phyloP scores from a whole-genome alignment of 2,797 vertebrate species.

The Schizopygopsis pylzovi region DNA sequence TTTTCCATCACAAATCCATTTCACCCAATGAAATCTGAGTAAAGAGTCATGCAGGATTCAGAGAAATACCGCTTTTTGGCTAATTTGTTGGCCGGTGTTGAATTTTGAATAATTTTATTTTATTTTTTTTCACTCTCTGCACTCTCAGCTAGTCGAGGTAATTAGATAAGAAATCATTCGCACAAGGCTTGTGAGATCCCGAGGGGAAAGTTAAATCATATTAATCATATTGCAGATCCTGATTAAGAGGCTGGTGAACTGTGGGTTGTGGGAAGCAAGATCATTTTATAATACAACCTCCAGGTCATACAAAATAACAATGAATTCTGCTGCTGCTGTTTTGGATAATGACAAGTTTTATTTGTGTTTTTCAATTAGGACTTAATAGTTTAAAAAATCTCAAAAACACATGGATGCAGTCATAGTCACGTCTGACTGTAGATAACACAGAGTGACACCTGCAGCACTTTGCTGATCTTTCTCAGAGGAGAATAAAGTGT shows the following conservation, averaged over 20 bases:
- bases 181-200: conserved; percentile 48
- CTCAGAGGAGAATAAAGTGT: conserved; percentile 14
- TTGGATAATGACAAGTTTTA: neutral
- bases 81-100: neutral
- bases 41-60: conserved; percentile 3
- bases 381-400: conserved; percentile 12
- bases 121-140: conserved; percentile 17
- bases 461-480: conserved; percentile 37
- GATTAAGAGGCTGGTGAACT: conserved; percentile 62
- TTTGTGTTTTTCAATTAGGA: conserved; percentile 4
- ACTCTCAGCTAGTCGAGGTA: conserved; percentile 59
- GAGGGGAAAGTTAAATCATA: conserved; percentile 50
- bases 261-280: conserved; percentile 44
- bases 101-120: conserved; percentile 15
- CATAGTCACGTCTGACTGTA: conserved; percentile 41
- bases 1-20: neutral
- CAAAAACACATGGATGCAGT: neutral
- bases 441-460: conserved; percentile 47
- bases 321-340: conserved; percentile 2
- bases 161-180: conserved; percentile 62
- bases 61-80: neutral
- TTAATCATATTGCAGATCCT: conserved; percentile 63
- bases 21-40: neutral
- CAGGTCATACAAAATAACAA: conserved; percentile 14
- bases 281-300: conserved; percentile 44